Base-by-base conservation (phyloP, 2,888 invertebrate species). In the Napeogenes inachia region DNA sequence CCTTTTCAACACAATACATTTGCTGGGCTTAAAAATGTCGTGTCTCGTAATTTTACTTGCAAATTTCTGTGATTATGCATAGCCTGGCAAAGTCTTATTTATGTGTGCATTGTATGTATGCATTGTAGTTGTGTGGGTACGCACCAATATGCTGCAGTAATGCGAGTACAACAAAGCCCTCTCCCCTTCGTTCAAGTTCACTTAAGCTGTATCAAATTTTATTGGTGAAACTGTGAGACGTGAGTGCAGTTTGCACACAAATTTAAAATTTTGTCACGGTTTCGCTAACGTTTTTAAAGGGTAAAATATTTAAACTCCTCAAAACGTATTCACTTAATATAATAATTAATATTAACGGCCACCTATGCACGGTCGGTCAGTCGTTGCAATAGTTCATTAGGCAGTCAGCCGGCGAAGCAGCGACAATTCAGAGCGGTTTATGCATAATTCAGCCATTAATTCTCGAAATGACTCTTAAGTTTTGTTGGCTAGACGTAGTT, bases 381-480 rank as follows among this genome's bases (percentile, higher is more conserved):
- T n/a, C 63, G 66, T 62, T 57, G 62, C 59, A 63, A 54, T 53
- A 57, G 55, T 62, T 65, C 70, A 87, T 88, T 85, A 82, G 80
- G 81, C 77, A 86, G 81, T 84, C 84, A 75, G 77, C 72, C 77
- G 78, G 80, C 81, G 79, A 74, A 78, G 74, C 77, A 74, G 76
- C 84, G 82, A 84, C 88, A 82, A 85, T 87, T 86, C 81, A 83
- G 83, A 86, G 78, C 82, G 80, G 78, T 78, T 83, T 85, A 84
- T 88, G 86, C 84, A 89, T 89, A 89, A 89, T 87, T 86, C 81
- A 82, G 68, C 83, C 84, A 89, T 88, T 88, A 88, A 88, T 88
- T 85, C 80, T 82, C 80, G 74, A 85, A 89, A 88, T 86, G 78
- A 84, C 85, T 84, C 83, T 82, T 84, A 84, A 85, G 81, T 86